Evolutionary conservation across 2,888 invertebrate species (phyloP), one percentile per base, ranked within the genome.

Genomic region (Sialis fuliginosa): DNA sequence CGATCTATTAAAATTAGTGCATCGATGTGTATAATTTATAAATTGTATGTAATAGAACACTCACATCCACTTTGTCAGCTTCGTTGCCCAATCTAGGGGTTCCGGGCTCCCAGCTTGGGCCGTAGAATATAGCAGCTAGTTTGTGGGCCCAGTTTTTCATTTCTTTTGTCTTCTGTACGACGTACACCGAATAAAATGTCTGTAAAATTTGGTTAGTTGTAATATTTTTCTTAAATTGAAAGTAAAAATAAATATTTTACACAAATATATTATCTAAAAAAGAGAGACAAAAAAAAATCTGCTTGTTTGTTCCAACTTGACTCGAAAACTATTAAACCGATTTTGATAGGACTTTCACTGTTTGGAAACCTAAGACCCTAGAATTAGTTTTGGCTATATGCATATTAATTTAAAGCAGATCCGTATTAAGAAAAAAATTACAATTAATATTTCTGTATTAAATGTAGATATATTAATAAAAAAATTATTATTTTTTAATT

Each of bases 101-200:
- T 0, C 89, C 90, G 0, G 89, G 88, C 52, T 75, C 69, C 90
- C 90, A 92, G 54, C 90, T 90, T 0, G 91, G 91, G 0, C 91
- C 91, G 67, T 81, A 87, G 60, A 87, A 74, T 1, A 86, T 58
- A 0, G 82, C 81, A 6, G 71, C 73, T 12, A 89, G 54, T 60
- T 81, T 85, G 57, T 88, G 68, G 1, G 61, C 64, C 65, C 75
- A 71, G 1, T 66, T 70, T 9, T 69, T 59, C 64, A 79, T 75
- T 1, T 64, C 60, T 42, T 69, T 65, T 58, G 79, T 74, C 57
- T 76, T 81, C 45, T 74, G 66, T 1, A 79, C 60, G 35, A 88
- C 78, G 57, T 82, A 75, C 46, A 67, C 66, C 0, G 77, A 77
- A 62, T 89, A 88, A 63, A 86, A 86, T 1, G 75, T 64, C 87